Evolutionary conservation across 2,113 vertebrate species (phyloP).

Genomic region (Leptodactylus fuscus): DNA sequence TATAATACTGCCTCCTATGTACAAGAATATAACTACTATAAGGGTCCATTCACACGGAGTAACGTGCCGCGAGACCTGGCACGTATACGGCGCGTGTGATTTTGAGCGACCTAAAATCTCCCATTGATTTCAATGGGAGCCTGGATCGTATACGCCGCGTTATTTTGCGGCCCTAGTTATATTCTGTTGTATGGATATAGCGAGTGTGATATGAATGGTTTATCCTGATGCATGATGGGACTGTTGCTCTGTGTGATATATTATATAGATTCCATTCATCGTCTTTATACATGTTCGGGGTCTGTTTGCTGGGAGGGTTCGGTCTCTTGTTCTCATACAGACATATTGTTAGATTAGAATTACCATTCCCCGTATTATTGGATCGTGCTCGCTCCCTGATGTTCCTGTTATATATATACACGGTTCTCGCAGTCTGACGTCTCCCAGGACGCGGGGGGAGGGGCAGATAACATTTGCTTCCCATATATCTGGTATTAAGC

Average conservation of each 20-base stretch:
- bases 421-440: not conserved
- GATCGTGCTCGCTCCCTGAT: not conserved
- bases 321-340: not conserved
- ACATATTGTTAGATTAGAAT: not conserved
- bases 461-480: not conserved
- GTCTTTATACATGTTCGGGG: not conserved
- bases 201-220: too few relatives aligned
- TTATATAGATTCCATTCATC: not conserved
- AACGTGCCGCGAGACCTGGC: too few relatives aligned
- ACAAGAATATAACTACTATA: too few relatives aligned
- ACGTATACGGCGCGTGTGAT: too few relatives aligned
- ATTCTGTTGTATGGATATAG: too few relatives aligned
- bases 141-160: too few relatives aligned
- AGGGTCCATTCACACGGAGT: too few relatives aligned
- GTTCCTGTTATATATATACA: not conserved
- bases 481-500: conserved; percentile 16
- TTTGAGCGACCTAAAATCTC: too few relatives aligned
- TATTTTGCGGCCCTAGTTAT: too few relatives aligned
- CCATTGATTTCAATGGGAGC: too few relatives aligned
- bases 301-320: not conserved
- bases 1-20: too few relatives aligned
- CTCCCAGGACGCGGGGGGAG: not conserved
- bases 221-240: too few relatives aligned
- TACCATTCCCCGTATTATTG: not conserved
- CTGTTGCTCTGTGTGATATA: not conserved